A percentile compares a stretch with the other conserved stretches of the same genome.
These are phyloP conservation scores for Sardinella longiceps DNA, from an alignment of 2,797 vertebrate genomes.

Conservation along the genomic window DNA sequence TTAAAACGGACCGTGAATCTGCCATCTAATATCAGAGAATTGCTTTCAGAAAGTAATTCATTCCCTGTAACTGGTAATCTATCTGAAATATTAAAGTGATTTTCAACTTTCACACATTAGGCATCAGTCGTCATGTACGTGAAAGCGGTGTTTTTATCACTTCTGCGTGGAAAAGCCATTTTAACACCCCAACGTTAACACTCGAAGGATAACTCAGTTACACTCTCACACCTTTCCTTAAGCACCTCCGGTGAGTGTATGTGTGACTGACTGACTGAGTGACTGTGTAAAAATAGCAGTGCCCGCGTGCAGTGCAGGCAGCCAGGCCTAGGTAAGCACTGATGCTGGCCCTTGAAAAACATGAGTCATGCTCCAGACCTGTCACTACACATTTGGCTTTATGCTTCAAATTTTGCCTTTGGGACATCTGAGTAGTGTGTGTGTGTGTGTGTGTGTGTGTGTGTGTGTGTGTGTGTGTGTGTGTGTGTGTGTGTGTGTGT, in stretches of 20 bases:
- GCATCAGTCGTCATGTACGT: not conserved
- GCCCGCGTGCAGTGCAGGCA: not conserved
- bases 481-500: not conserved
- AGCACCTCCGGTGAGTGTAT: not conserved
- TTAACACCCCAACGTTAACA: not conserved
- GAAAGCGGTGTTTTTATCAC: not conserved
- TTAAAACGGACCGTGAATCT: not conserved
- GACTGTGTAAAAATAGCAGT: slow-evolving; percentile 1
- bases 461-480: not conserved
- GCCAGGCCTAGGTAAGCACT: slow-evolving; percentile 13
- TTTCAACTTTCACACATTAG: not conserved
- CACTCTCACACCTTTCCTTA: not conserved
- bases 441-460: slow-evolving; percentile 35
- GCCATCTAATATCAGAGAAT: not conserved
- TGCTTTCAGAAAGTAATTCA: not conserved
- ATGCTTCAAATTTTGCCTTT: not conserved
- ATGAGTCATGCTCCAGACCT: slow-evolving; percentile 37
- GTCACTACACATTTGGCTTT: slow-evolving; percentile 37
- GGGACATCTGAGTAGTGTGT: slow-evolving; percentile 27
- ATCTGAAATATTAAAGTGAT: not conserved
- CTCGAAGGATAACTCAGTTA: not conserved
- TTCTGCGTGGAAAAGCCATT: not conserved
- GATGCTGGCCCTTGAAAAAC: not conserved
- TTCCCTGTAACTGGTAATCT: not conserved
- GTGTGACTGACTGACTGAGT: not conserved